A percentile compares a stretch with the other conserved stretches of the same genome.
These are phyloP conservation scores for Pluvialis apricaria DNA, from an alignment of 2,113 vertebrate genomes.

Conservation along the genomic window DNA sequence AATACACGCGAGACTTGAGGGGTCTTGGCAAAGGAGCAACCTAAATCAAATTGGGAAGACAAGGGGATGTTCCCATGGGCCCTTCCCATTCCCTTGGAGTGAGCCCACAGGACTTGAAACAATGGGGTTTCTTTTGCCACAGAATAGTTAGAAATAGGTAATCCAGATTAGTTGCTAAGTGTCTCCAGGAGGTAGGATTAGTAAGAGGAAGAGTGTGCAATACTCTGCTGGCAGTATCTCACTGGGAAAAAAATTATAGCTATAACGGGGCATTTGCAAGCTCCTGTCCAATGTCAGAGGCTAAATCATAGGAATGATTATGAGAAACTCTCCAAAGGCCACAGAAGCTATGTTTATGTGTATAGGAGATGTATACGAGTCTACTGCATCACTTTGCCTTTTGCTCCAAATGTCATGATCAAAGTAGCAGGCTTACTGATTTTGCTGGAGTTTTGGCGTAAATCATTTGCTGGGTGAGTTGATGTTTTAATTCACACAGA, in stretches of 20 bases:
- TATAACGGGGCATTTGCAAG: neutral
- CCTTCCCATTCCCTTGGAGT: neutral
- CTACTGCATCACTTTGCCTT: neutral
- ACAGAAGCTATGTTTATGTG: neutral
- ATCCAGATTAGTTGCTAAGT: constrained; percentile 25
- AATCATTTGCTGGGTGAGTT: neutral
- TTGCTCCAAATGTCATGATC: neutral
- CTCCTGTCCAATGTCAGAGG: neutral
- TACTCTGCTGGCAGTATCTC: neutral
- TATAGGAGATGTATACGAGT: neutral
- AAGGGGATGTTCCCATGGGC: neutral
- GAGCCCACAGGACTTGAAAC: constrained; percentile 13
- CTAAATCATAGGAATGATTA: neutral
- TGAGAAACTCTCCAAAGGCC: neutral
- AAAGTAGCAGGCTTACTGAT: neutral
- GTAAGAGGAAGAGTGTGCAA: neutral
- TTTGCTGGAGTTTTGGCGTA: neutral
- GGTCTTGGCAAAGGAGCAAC: constrained; percentile 4
- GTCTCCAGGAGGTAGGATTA: constrained; percentile 17
- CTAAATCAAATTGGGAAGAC: constrained; percentile 19
- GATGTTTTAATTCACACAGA: neutral
- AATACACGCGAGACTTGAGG: neutral
- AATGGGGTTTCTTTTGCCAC: neutral
- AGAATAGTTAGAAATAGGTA: neutral
- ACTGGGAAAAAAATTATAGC: neutral